These are phyloP conservation scores for Thamnophis elegans DNA, from an alignment of 2,797 vertebrate species.

Conservation along the genomic window DNA sequence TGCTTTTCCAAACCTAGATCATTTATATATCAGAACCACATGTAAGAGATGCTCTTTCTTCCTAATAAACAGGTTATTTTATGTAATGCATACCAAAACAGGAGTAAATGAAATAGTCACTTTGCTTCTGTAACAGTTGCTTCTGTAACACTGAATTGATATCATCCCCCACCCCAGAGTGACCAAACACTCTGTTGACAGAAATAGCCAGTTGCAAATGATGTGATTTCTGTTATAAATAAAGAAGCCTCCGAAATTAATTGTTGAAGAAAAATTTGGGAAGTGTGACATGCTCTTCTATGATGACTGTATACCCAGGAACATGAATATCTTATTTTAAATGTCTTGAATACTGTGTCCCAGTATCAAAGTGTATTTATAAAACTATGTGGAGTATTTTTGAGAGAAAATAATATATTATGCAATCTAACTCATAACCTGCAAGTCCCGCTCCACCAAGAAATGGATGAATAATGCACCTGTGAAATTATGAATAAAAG, in stretches of 20 bases:
- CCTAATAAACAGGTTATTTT: neutral
- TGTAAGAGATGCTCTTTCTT: neutral
- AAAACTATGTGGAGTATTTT: neutral
- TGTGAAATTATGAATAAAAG: neutral
- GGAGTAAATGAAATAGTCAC: neutral
- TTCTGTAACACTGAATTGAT: neutral
- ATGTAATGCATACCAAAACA: neutral
- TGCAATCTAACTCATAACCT: neutral
- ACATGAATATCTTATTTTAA: neutral
- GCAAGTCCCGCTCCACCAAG: neutral
- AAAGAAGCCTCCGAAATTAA: neutral
- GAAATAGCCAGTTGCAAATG: neutral
- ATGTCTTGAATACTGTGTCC: neutral
- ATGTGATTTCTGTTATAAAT: neutral
- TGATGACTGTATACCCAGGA: neutral
- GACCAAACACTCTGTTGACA: neutral
- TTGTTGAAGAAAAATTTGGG: neutral
- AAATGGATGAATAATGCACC: neutral
- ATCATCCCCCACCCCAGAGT: neutral
- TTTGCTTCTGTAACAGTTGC: neutral
- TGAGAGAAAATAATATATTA: neutral
- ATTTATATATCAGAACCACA: neutral
- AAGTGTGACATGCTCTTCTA: neutral
- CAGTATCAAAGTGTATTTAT: neutral
- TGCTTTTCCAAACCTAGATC: neutral